phyloP scores from a whole-genome alignment of 2,797 vertebrate species.

The Sebastes steindachneri region DNA sequence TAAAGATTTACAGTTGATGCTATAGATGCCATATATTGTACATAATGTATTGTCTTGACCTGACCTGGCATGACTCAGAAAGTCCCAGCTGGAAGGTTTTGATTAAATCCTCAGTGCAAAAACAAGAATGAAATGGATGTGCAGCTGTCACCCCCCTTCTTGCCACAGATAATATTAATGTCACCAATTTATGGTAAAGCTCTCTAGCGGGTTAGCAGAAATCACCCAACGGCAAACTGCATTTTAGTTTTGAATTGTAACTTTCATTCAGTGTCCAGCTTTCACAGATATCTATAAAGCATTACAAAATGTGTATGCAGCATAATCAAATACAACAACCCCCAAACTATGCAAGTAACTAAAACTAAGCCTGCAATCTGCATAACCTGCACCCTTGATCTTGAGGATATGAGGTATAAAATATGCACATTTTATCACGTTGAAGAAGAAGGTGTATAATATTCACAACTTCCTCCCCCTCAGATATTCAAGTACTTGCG shows the following conservation, averaged over 20 bases:
- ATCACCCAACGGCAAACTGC: not conserved
- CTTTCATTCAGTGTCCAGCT: not conserved
- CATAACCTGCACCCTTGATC: not conserved
- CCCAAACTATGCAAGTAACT: not conserved
- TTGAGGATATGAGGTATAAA: not conserved
- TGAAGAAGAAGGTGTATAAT: not conserved
- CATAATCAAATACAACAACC: not conserved
- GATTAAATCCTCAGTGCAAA: not conserved
- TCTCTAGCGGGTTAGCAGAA: not conserved
- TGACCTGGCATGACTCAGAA: not conserved
- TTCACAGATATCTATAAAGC: not conserved
- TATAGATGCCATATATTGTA: not conserved
- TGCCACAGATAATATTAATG: not conserved
- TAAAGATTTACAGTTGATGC: not conserved
- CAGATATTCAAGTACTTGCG: not conserved
- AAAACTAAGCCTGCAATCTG: not conserved
- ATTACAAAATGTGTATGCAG: too few relatives aligned
- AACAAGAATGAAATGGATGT: not conserved
- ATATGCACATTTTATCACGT: not conserved
- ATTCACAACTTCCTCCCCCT: constrained; percentile 6
- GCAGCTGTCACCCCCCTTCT: not conserved
- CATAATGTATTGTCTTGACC: not conserved
- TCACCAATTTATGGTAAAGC: not conserved
- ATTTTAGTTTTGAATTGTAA: not conserved
- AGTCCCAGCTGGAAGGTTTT: constrained; percentile 1